A percentile compares a stretch with the other conserved stretches of the same genome.
Conservation (phyloP, 1,140 invertebrate genomes). For the Agraylea sexmaculata region DNA sequence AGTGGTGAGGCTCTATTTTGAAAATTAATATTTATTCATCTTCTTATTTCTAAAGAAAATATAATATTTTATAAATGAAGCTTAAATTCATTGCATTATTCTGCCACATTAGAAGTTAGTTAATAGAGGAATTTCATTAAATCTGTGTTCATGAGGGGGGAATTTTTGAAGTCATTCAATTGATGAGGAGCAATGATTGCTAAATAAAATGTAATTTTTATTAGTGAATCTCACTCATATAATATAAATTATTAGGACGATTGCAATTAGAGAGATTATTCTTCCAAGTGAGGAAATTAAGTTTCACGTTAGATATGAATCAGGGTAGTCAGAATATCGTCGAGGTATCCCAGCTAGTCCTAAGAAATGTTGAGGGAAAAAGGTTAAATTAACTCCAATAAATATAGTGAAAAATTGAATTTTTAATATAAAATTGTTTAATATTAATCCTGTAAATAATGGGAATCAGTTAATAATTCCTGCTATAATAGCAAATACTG, state of each 20-base stretch:
- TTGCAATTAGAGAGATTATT: constrained; percentile 41
- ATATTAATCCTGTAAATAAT: constrained; percentile 44
- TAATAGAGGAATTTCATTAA: constrained; percentile 42
- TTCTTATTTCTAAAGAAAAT: constrained; percentile 24
- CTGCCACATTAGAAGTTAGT: constrained; percentile 46
- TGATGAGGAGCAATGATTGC: constrained; percentile 33
- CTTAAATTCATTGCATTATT: constrained; percentile 51
- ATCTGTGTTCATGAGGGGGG: constrained; percentile 43
- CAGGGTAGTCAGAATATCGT: constrained; percentile 59
- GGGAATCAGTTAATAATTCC: constrained; percentile 55
- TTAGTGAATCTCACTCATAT: constrained; percentile 32
- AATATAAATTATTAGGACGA: constrained; percentile 45
- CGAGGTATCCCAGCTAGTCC: constrained; percentile 61
- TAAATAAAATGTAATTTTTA: constrained; percentile 32
- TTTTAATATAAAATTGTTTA: constrained; percentile 45
- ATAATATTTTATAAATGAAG: constrained; percentile 35
- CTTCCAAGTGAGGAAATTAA: constrained; percentile 49
- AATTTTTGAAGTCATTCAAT: constrained; percentile 47
- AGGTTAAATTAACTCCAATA: constrained; percentile 60
- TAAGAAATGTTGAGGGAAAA: constrained; percentile 66
- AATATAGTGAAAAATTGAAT: constrained; percentile 50
- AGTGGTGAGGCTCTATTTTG: constrained; percentile 34
- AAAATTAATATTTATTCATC: constrained; percentile 30
- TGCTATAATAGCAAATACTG: constrained; percentile 58
- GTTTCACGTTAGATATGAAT: constrained; percentile 52